These are phyloP conservation scores for Eueides isabella DNA, from an alignment of 1,140 invertebrate genomes.

Conservation along the genomic window DNA sequence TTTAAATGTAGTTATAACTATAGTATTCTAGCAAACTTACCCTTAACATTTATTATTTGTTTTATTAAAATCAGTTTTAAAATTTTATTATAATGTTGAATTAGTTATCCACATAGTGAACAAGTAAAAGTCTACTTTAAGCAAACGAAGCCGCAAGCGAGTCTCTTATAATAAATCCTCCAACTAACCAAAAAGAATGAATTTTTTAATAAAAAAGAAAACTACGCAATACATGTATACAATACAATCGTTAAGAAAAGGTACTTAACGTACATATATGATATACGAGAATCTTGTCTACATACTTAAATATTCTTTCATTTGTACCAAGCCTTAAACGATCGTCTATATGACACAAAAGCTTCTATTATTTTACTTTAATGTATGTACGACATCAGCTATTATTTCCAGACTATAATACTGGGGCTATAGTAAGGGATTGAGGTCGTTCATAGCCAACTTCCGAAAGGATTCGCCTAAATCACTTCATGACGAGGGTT, in stretches of 20 bases:
- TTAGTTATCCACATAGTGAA: too few species aligned
- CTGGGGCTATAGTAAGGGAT: not conserved
- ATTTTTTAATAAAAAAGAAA: too few species aligned
- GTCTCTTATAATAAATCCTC: too few species aligned
- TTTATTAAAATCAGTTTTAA: too few species aligned
- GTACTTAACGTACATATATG: not conserved
- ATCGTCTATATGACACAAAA: not conserved
- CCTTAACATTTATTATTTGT: too few species aligned
- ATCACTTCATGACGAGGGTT: constrained; percentile 29
- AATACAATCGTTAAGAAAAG: too few species aligned
- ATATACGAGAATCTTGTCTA: not conserved
- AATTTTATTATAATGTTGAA: too few species aligned
- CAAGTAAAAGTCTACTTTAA: too few species aligned
- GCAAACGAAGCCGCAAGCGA: too few species aligned
- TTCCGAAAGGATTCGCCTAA: constrained; percentile 26
- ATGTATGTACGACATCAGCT: not conserved
- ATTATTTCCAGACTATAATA: constrained; percentile 6
- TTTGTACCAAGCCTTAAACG: not conserved
- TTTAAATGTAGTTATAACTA: too few species aligned
- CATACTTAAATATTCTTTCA: not conserved
- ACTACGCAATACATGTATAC: not conserved
- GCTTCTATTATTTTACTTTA: constrained; percentile 1
- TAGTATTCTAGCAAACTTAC: too few species aligned
- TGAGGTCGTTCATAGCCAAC: constrained; percentile 6
- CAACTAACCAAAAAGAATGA: too few species aligned